Evolutionary conservation across 2,113 vertebrate genomes (phyloP), one percentile per base, ranked within the genome.

Genomic region (Lophius piscatorius): DNA sequence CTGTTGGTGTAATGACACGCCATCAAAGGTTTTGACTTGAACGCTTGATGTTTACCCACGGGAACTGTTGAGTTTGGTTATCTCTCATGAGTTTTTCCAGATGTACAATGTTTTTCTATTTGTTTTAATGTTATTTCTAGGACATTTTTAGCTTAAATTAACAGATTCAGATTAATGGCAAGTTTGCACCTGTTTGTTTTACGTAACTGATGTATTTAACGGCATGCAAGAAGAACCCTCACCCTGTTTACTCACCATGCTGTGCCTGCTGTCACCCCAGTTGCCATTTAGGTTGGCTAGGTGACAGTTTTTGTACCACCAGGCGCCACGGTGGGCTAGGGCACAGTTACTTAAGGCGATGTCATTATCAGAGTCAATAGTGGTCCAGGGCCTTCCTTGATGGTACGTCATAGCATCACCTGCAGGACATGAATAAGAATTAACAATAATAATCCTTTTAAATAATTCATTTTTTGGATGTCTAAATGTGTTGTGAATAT

Each of bases 301-400:
- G 63, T 96, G 94, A 81, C 96, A 96, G 88, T 94, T 96, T 79
- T 93, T 94, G 80, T 93, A 95, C 94, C 94, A 95, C 94, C 94
- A 95, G 0, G 91, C 90, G 0, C 95, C 92, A 0, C 91, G 91
- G 57, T 96, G 95, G 0, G 86, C 91, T 44, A 94, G 76, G 16
- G 94, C 94, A 46, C 95, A 96, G 88, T 92, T 97, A 54, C 93
- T 92, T 14, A 97, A 90, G 1, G 96, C 91, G 9, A 95, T 91
- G 36, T 97, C 95, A 11, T 91, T 95, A 85, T 97, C 95, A 34
- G 85, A 87, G 80, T 96, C 95, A 18, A 94, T 58, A 0, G 92
- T 93, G 1, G 94, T 93, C 82, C 96, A 96, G 51, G 91, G 91
- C 70, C 91, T 91, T 40, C 91, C 94, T 3, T 91, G 92, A 75